Base-by-base conservation (phyloP, 1,140 invertebrate genomes). In the Berghia stephanieae region DNA sequence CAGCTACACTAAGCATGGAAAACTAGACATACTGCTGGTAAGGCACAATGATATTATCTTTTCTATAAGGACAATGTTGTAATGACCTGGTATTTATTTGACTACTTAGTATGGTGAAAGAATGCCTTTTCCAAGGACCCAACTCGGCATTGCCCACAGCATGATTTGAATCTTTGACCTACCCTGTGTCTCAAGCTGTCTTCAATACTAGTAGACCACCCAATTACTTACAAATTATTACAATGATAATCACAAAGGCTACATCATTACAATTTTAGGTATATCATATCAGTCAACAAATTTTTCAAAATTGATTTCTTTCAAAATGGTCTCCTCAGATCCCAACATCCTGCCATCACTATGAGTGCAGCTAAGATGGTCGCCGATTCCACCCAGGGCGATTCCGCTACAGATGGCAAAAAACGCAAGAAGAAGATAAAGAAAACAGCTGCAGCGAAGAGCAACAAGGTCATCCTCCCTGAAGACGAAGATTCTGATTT, bases 291-390 rank as follows among this genome's bases (percentile, higher is more conserved):
- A n/a, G n/a, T n/a, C n/a, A n/a, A n/a, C n/a, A n/a, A n/a, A n/a
- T n/a, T n/a, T n/a, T n/a, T n/a, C n/a, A n/a, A n/a, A n/a, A n/a
- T n/a, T n/a, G n/a, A n/a, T n/a, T n/a, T n/a, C n/a, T n/a, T n/a
- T n/a, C n/a, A n/a, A n/a, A n/a, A n/a, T n/a, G n/a, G n/a, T n/a
- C n/a, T n/a, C n/a, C n/a, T n/a, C n/a, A n/a, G n/a, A n/a, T n/a
- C n/a, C n/a, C n/a, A n/a, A n/a, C n/a, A n/a, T 40, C 27, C 34
- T 18, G 55, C 5, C 55, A 3, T 2, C 27, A 68, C 71, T n/a
- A 63, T 84, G 83, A 84, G 83, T 79, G 81, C 83, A 5, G 82
- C 83, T 16, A 86, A 84, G 68, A 86, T 86, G 84, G 79, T 86
- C 27, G 84, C 84, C 3, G 84, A 86, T 55, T 86, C 84, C 55